A percentile compares a stretch with the other conserved stretches of the same genome.
Evolutionary conservation across 2,797 vertebrate species (phyloP).

Genomic region (Buceros bicornis): DNA sequence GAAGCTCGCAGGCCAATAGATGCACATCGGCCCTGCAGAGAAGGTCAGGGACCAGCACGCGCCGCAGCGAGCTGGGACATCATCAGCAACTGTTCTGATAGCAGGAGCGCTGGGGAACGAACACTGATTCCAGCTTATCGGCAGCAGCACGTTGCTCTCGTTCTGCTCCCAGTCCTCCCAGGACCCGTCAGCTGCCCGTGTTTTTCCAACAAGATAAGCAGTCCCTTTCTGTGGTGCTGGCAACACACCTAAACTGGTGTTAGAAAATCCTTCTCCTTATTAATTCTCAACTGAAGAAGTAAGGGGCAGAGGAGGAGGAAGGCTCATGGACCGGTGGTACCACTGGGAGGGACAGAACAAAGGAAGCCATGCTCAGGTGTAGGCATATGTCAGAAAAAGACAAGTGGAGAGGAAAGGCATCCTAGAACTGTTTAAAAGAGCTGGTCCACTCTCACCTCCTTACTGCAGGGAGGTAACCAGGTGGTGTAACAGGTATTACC

Average conservation of each 20-base stretch:
- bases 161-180: not conserved
- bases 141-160: not conserved
- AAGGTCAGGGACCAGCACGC: slow-evolving; percentile 22
- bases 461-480: not conserved
- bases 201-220: not conserved
- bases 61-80: not conserved
- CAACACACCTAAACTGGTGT: not conserved
- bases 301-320: not conserved
- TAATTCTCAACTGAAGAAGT: not conserved
- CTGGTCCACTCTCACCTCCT: not conserved
- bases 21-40: not conserved
- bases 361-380: not conserved
- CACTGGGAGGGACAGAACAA: not conserved
- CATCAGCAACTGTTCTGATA: not conserved
- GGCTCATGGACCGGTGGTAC: not conserved
- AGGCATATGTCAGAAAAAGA: not conserved
- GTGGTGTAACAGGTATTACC: not conserved
- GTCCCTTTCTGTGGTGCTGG: not conserved
- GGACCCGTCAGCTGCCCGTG: not conserved
- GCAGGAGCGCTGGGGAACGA: not conserved
- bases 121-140: slow-evolving; percentile 31
- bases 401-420: not conserved
- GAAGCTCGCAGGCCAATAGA: not conserved
- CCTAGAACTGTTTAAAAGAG: not conserved
- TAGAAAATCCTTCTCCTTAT: not conserved